phyloP scores from a whole-genome alignment of 1,140 invertebrate genomes.

The Goniozus legneri region DNA sequence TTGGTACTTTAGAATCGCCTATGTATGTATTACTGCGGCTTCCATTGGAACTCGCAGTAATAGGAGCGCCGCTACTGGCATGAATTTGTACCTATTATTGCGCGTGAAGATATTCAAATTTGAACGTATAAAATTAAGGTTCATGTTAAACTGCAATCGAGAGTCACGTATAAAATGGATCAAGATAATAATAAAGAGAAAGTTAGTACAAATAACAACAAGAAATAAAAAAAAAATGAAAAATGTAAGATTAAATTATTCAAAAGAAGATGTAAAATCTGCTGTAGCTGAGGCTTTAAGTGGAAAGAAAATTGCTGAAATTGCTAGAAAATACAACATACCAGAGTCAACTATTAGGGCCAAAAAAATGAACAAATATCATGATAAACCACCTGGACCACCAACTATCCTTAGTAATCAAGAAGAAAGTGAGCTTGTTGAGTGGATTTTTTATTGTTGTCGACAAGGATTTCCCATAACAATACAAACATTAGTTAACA shows the following conservation, averaged over 20 bases:
- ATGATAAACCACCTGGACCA: slow-evolving; percentile 10
- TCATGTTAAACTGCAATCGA: no score
- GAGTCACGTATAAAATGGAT: no score
- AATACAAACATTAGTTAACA: slow-evolving; percentile 12
- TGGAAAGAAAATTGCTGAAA: slow-evolving; percentile 5
- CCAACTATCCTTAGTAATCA: slow-evolving; percentile 9
- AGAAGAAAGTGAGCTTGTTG: slow-evolving; percentile 13
- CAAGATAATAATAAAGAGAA: no score
- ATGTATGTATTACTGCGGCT: no score
- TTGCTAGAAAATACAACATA: slow-evolving; percentile 2
- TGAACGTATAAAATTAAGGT: no score
- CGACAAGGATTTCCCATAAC: slow-evolving; percentile 10
- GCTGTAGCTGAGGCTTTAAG: slow-evolving; percentile 5
- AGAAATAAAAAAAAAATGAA: not conserved
- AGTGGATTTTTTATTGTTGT: slow-evolving; percentile 13
- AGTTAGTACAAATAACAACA: no score
- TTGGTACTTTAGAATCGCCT: no score
- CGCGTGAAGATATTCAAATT: no score
- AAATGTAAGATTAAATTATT: slow-evolving; percentile 1
- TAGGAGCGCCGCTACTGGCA: no score
- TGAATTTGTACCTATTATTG: no score
- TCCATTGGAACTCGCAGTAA: no score
- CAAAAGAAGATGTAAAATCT: slow-evolving; percentile 5
- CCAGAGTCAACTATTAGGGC: slow-evolving; percentile 14
- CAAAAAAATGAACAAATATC: slow-evolving; percentile 5